Conservation (phyloP, 2,797 vertebrate genomes). For the Sarcophilus harrisii region DNA sequence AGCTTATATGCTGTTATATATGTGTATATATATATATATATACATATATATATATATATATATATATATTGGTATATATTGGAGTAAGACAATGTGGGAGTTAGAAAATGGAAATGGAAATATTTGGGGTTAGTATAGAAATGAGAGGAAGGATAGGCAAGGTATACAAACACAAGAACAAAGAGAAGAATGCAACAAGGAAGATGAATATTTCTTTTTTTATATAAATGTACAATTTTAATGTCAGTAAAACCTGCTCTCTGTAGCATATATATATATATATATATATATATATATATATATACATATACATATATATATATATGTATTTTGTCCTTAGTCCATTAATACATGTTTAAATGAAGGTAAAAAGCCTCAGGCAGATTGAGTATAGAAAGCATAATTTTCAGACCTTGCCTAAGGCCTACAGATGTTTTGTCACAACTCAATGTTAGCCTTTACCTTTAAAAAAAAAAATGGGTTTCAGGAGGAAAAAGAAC, state of each 20-base stretch:
- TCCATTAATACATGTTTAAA: not conserved
- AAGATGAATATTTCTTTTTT: not conserved
- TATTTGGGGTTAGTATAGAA: not conserved
- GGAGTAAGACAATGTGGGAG: not conserved
- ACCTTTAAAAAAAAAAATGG: not conserved
- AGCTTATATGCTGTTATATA: not conserved
- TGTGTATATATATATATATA: no score
- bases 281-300: no score
- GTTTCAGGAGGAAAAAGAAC: not conserved
- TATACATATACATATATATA: rapidly evolving
- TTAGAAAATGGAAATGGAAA: not conserved
- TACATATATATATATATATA: no score
- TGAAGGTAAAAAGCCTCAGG: not conserved
- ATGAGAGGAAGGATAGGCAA: not conserved
- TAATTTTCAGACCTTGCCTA: not conserved
- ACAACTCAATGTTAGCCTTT: not conserved
- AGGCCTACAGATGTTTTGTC: not conserved
- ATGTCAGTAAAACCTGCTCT: not conserved
- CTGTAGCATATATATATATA: not conserved
- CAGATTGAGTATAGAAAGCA: not conserved
- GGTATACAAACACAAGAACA: not conserved
- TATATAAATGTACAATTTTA: not conserved
- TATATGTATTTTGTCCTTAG: not conserved
- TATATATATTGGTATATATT: no score
- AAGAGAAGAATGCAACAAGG: not conserved